Base-by-base conservation (phyloP, 2,797 vertebrate genomes). In the Austrolebias charrua region DNA sequence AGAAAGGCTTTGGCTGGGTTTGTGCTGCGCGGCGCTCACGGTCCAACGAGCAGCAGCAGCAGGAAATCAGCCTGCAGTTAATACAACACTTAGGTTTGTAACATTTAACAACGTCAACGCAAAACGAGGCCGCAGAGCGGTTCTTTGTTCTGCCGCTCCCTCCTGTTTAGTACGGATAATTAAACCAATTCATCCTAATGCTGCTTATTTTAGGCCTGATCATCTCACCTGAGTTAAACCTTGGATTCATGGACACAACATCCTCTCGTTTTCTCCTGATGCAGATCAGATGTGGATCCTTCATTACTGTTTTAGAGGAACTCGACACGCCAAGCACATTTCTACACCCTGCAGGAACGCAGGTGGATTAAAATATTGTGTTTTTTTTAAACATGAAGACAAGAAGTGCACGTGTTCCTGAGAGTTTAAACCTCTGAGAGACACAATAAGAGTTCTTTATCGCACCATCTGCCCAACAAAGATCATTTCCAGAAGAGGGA, bases 91-190 rank as follows among this genome's bases (percentile, higher is more conserved):
- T 76, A 69, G 47, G 43, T 60, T 60, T 74, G 55, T 67, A 69
- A 76, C 81, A 69, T 82, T 76, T 82, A 11, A 78, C 76, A 82
- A 73, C 67, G 83, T 83, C 79, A 83, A 85, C 75, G 79, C 51
- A 59, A 66, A 75, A 55, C 28, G 48, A 49, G 20, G 47, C 56
- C 11, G 55, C 31, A 52, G 50, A 78, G 63, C 59, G 49, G 42
- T 18, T 59, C 61, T 42, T 57, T 76, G 68, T 63, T n/a, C 72
- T 63, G 53, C 48, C 71, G 55, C 43, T 65, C 52, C 55, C 44
- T 63, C 44, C 19, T 61, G 65, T 85, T 82, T 76, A 78, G 53
- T 20, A 31, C 0, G 31, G 66, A 58, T 74, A 71, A 81, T 80
- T 75, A 48, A 69, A 71, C 56, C 1, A 70, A 68, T 83, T 76